Evolutionary conservation across 64 coral and sea anemone species (phyloP).

Genomic region (Acropora tenuis): DNA sequence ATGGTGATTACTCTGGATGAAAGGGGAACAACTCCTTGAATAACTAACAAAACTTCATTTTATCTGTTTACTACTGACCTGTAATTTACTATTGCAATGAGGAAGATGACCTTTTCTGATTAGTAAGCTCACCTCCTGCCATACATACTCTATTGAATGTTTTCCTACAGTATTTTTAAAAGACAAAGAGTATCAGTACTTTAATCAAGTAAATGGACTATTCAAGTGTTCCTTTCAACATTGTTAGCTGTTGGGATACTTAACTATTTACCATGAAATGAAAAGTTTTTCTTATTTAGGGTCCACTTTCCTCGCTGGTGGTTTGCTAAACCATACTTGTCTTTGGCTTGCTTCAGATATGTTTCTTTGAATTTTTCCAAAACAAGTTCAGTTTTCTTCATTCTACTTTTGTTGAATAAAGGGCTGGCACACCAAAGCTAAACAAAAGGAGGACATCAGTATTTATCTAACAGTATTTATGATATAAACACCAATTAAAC

Average conservation of each 20-base stretch:
- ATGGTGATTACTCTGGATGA: too few species aligned
- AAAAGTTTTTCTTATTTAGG: neutral
- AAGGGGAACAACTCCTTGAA: too few species aligned
- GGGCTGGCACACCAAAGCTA: conserved; percentile 33
- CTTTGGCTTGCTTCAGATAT: conserved; percentile 46
- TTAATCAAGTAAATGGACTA: too few species aligned
- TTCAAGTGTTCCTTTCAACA: too few species aligned
- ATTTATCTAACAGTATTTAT: too few species aligned
- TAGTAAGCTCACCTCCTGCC: conserved; percentile 59
- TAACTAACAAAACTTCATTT: too few species aligned
- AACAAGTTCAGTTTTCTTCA: neutral
- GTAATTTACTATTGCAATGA: conserved; percentile 68
- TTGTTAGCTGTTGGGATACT: neutral
- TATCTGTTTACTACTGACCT: neutral
- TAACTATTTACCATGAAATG: neutral
- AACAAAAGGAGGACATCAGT: neutral
- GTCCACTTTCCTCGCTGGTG: conserved; percentile 84
- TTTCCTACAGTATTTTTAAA: neutral
- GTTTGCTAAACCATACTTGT: conserved; percentile 42
- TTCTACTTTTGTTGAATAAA: neutral
- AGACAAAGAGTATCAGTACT: too few species aligned
- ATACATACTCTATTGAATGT: conserved; percentile 36
- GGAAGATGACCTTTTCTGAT: conserved; percentile 63
- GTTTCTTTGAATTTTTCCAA: conserved; percentile 16
- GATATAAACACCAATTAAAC: too few species aligned